A percentile compares a stretch with the other conserved stretches of the same genome.
These are phyloP conservation scores for Pachycephus smyrnensis DNA, from an alignment of 2,888 invertebrate species.

Conservation along the genomic window DNA sequence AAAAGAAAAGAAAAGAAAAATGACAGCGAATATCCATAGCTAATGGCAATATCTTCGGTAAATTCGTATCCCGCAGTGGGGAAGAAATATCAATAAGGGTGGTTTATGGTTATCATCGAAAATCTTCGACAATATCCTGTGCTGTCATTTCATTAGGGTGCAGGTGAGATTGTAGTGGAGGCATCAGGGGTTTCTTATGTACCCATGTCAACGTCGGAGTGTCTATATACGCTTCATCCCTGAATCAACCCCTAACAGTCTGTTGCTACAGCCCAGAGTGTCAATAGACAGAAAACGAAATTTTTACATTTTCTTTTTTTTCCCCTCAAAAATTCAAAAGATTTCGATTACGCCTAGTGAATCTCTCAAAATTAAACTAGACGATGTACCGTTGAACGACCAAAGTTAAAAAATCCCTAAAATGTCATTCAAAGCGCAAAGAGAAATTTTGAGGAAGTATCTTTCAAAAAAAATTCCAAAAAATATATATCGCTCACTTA, in stretches of 20 bases:
- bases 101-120: neutral
- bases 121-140: neutral
- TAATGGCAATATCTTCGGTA: neutral
- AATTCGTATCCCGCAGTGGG: neutral
- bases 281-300: too few relatives aligned
- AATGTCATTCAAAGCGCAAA: too few relatives aligned
- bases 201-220: neutral
- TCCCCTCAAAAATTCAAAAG: neutral
- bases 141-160: neutral
- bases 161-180: neutral
- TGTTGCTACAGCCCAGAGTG: neutral
- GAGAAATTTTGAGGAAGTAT: neutral
- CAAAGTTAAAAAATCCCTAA: neutral
- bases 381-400: neutral
- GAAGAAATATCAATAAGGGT: neutral
- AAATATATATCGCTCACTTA: neutral
- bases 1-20: neutral
- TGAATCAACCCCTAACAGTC: neutral
- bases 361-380: neutral
- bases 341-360: too few relatives aligned
- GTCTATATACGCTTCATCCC: neutral
- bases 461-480: neutral
- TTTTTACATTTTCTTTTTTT: neutral
- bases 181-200: neutral
- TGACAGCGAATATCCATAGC: neutral